These are phyloP conservation scores for Achroia grisella DNA, from an alignment of 1,140 invertebrate genomes.

Conservation along the genomic window DNA sequence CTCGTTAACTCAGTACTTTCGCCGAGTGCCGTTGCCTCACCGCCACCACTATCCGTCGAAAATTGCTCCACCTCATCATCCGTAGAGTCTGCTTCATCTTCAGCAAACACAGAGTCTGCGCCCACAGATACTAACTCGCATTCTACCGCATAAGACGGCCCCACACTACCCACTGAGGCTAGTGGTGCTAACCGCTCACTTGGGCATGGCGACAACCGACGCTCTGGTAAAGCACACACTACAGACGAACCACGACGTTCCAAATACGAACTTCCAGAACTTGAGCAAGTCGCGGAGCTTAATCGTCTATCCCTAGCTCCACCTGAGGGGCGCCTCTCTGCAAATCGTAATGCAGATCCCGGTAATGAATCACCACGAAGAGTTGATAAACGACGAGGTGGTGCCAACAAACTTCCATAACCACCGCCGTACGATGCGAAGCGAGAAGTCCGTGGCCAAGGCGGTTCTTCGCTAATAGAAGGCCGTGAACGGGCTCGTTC, in stretches of 20 bases:
- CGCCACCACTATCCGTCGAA: slow-evolving; percentile 84
- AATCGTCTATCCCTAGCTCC: slow-evolving; percentile 78
- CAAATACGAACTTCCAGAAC: slow-evolving; percentile 85
- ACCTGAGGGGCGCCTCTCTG: slow-evolving; percentile 66
- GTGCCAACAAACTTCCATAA: slow-evolving; percentile 80
- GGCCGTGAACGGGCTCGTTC: slow-evolving; percentile 67
- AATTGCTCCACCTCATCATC: slow-evolving; percentile 87
- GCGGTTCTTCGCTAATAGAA: slow-evolving; percentile 65
- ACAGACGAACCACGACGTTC: slow-evolving; percentile 85
- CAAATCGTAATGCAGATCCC: slow-evolving; percentile 72
- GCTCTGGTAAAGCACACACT: slow-evolving; percentile 79
- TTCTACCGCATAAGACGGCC: slow-evolving; percentile 78
- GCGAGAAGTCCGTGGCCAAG: slow-evolving; percentile 72
- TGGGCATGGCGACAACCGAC: slow-evolving; percentile 83
- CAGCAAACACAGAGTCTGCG: slow-evolving; percentile 83
- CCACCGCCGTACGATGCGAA: slow-evolving; percentile 82
- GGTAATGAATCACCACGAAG: slow-evolving; percentile 72
- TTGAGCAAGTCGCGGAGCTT: slow-evolving; percentile 87
- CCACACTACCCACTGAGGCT: slow-evolving; percentile 85
- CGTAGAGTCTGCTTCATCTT: slow-evolving; percentile 82
- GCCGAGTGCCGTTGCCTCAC: slow-evolving; percentile 30
- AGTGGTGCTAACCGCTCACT: slow-evolving; percentile 83
- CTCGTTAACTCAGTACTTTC: slow-evolving; percentile 51
- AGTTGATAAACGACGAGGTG: slow-evolving; percentile 75
- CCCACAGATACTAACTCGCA: slow-evolving; percentile 81